A percentile compares a stretch with the other conserved stretches of the same genome.
Conservation (phyloP, 2,888 invertebrate species). For the Branchellion lobata region DNA sequence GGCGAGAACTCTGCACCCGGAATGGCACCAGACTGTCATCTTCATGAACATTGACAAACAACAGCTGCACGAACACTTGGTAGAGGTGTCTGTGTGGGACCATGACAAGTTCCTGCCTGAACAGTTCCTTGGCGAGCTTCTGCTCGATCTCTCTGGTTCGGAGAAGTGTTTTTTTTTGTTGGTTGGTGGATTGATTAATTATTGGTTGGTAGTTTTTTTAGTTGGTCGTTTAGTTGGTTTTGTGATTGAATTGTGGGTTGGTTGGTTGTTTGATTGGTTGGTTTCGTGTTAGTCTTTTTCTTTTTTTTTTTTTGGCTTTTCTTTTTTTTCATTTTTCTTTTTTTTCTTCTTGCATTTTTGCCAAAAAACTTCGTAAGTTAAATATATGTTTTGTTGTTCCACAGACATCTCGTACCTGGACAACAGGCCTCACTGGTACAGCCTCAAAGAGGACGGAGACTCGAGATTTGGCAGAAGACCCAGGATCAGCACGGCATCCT, state of each 20-base stretch:
- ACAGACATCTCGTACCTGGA: constrained; percentile 64
- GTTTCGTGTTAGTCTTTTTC: no score
- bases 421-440: constrained; percentile 66
- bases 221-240: neutral
- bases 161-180: neutral
- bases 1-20: constrained; percentile 65
- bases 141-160: constrained; percentile 57
- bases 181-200: neutral
- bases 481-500: constrained; percentile 39
- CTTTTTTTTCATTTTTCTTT: no score
- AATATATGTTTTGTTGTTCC: no score
- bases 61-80: constrained; percentile 63
- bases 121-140: constrained; percentile 65
- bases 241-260: no score
- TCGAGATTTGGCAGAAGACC: constrained; percentile 37
- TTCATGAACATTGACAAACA: constrained; percentile 64
- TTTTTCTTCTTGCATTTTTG: no score
- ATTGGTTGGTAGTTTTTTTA: neutral
- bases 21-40: constrained; percentile 68
- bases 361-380: no score
- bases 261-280: no score
- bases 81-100: constrained; percentile 69
- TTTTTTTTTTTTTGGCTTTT: no score
- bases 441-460: constrained; percentile 55
- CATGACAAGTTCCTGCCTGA: constrained; percentile 67